Percentiles rank a stretch among this genome's conserved stretches.
phyloP scores from a whole-genome alignment of 2,113 vertebrate genomes.

The Taxidea taxus region DNA sequence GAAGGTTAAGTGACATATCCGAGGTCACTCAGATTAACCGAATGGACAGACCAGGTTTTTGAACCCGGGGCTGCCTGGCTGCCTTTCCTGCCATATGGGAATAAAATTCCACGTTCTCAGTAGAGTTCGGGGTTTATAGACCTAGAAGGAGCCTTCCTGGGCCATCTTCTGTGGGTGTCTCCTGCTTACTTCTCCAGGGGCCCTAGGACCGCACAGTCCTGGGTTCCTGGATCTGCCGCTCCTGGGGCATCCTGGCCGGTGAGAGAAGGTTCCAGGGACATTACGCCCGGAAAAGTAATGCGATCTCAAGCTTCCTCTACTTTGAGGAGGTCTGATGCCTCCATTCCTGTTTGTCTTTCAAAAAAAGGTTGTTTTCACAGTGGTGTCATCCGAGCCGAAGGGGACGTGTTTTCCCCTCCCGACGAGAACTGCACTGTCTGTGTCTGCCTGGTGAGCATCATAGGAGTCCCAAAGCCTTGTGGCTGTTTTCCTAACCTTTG shows the following conservation, averaged over 20 bases:
- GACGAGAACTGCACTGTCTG: slow-evolving; percentile 84
- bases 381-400: slow-evolving; percentile 78
- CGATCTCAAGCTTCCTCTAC: background rate
- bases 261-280: background rate
- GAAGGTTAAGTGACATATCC: background rate
- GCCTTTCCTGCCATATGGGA: background rate
- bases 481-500: slow-evolving; percentile 43
- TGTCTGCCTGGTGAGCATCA: slow-evolving; percentile 83
- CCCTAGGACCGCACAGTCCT: background rate
- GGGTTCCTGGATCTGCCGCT: background rate
- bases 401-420: slow-evolving; percentile 82
- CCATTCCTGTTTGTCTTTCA: slow-evolving; percentile 7
- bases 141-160: background rate
- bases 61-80: background rate
- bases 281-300: background rate
- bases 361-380: slow-evolving; percentile 83
- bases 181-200: background rate
- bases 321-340: background rate
- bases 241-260: background rate
- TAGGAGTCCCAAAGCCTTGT: accelerated
- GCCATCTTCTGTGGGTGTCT: background rate
- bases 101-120: background rate
- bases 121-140: background rate
- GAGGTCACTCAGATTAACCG: background rate
- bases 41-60: background rate